phyloP scores from a whole-genome alignment of 2,888 invertebrate species.

The Blastobasis lacticolella region DNA sequence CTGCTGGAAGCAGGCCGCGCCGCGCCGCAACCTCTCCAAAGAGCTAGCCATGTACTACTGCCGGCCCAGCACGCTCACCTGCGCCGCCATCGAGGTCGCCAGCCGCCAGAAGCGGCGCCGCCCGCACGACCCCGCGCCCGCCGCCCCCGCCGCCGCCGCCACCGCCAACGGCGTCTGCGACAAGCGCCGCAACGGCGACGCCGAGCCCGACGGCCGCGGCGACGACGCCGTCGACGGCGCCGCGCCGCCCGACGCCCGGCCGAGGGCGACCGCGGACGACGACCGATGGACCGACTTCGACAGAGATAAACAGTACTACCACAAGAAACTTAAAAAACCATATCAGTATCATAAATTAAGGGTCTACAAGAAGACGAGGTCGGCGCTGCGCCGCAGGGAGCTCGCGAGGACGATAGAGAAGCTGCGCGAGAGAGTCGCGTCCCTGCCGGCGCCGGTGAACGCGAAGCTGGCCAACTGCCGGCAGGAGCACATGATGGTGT shows the following conservation, averaged over 20 bases:
- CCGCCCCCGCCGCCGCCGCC: constrained; percentile 18
- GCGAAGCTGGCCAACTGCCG: constrained; percentile 60
- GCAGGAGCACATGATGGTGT: constrained; percentile 77
- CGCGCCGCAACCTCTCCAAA: constrained; percentile 81
- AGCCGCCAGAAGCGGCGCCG: constrained; percentile 77
- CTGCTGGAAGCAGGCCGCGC: constrained; percentile 89
- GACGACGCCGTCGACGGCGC: constrained; percentile 46
- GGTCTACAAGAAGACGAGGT: constrained; percentile 61
- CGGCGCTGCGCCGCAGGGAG: constrained; percentile 46
- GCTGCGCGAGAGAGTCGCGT: constrained; percentile 51
- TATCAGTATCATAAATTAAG: constrained; percentile 68
- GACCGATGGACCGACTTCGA: constrained; percentile 51
- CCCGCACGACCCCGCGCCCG: constrained; percentile 73
- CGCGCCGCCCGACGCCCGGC: constrained; percentile 19
- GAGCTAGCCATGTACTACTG: constrained; percentile 83
- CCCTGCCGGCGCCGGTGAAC: constrained; percentile 54
- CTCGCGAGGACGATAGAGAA: constrained; percentile 45
- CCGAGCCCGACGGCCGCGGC: constrained; percentile 29
- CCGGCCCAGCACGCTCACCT: constrained; percentile 69
- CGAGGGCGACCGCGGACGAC: constrained; percentile 33
- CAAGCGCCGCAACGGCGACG: constrained; percentile 43
- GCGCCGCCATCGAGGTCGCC: constrained; percentile 54
- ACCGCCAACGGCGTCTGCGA: constrained; percentile 45
- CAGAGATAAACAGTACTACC: constrained; percentile 55
- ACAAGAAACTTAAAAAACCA: constrained; percentile 69